Conservation (phyloP, 2,888 invertebrate genomes). For the Iphiclides podalirius region DNA sequence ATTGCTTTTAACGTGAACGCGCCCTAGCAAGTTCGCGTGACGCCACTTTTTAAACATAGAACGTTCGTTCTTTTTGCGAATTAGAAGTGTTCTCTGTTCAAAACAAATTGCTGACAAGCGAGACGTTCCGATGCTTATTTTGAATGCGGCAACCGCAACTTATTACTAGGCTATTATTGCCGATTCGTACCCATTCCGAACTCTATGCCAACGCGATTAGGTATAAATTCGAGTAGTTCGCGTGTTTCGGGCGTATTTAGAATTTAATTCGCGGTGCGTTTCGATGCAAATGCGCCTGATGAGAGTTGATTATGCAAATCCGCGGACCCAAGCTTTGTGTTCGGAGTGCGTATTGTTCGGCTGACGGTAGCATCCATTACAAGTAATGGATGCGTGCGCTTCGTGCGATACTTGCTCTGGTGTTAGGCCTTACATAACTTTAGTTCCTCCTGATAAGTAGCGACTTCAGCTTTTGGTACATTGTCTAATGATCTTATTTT, state of each 20-base stretch:
- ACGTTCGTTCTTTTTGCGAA: slow-evolving; percentile 73
- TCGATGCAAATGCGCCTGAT: slow-evolving; percentile 67
- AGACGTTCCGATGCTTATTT: slow-evolving; percentile 68
- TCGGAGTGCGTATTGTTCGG: slow-evolving; percentile 52
- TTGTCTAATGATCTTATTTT: too few species aligned
- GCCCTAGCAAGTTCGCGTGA: slow-evolving; percentile 63
- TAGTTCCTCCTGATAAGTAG: too few species aligned
- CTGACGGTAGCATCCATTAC: too few species aligned
- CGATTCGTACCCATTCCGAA: neutral
- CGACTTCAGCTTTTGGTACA: too few species aligned
- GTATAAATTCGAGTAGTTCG: slow-evolving; percentile 11
- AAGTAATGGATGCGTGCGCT: too few species aligned
- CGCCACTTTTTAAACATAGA: slow-evolving; percentile 75
- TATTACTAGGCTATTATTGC: slow-evolving; percentile 32
- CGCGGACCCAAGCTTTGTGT: too few species aligned
- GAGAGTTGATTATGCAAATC: slow-evolving; percentile 73
- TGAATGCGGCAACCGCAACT: slow-evolving; percentile 60
- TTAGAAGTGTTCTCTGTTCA: slow-evolving; percentile 77
- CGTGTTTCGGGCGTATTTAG: slow-evolving; percentile 38
- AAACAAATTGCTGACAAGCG: slow-evolving; percentile 79
- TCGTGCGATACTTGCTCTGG: too few species aligned
- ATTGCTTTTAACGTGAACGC: too few species aligned
- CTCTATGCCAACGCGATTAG: neutral
- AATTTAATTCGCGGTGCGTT: slow-evolving; percentile 62
- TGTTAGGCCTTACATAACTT: too few species aligned